These are phyloP conservation scores for Embidobia sp. DNA, from an alignment of 2,888 invertebrate genomes.

Conservation along the genomic window DNA sequence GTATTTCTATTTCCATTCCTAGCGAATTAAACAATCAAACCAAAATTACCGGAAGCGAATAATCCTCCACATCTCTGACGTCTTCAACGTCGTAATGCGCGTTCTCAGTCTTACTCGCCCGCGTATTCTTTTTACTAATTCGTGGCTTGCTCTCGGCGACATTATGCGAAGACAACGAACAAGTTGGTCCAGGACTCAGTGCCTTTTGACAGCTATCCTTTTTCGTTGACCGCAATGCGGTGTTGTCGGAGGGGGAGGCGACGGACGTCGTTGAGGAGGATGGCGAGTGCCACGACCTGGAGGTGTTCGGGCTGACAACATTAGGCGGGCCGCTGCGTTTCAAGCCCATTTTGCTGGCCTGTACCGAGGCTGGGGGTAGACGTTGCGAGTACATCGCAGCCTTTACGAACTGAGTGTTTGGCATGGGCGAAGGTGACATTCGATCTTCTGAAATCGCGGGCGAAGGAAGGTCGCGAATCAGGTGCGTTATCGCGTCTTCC, in stretches of 20 bases:
- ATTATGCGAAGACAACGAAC: constrained; percentile 12
- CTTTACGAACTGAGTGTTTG: constrained; percentile 76
- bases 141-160: constrained; percentile 9
- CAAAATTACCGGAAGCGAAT: constrained; percentile 31
- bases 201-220: constrained; percentile 24
- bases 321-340: constrained; percentile 67
- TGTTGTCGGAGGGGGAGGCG: constrained; percentile 32
- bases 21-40: no score
- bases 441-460: constrained; percentile 77
- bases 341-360: constrained; percentile 75
- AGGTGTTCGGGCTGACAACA: constrained; percentile 46
- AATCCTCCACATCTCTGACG: constrained; percentile 1
- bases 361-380: constrained; percentile 76
- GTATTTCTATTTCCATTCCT: no score
- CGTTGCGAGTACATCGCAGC: constrained; percentile 76
- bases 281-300: constrained; percentile 31
- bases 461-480: constrained; percentile 83
- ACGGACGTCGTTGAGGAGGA: constrained; percentile 34
- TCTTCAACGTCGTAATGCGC: constrained; percentile 18
- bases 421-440: constrained; percentile 69
- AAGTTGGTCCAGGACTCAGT: constrained; percentile 18
- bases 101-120: constrained; percentile 14
- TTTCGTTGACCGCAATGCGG: not conserved
- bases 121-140: constrained; percentile 23
- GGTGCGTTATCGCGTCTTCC: constrained; percentile 88